Conservation (phyloP, 1,140 invertebrate genomes). For the Pantala flavescens region DNA sequence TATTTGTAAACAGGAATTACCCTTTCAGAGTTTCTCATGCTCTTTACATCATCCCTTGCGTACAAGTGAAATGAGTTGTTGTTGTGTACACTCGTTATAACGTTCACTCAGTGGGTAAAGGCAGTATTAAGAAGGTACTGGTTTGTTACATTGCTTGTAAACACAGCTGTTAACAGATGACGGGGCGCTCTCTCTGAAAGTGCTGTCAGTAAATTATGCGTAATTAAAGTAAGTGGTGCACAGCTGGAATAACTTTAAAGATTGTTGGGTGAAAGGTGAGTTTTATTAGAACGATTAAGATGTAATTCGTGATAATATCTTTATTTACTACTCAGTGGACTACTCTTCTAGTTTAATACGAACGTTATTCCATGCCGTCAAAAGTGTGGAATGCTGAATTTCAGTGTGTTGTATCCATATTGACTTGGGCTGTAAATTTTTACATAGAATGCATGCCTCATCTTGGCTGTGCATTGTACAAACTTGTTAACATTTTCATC, state of each 20-base stretch:
- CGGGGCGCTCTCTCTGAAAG: neutral
- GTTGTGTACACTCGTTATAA: neutral
- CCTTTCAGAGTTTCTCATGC: neutral
- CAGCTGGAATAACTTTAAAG: neutral
- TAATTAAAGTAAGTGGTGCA: neutral
- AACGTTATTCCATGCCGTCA: neutral
- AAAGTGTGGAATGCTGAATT: neutral
- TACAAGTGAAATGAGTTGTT: neutral
- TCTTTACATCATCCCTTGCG: neutral
- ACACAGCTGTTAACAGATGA: neutral
- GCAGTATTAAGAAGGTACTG: neutral
- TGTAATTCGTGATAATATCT: neutral
- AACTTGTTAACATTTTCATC: conserved; percentile 4
- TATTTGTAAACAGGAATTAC: neutral
- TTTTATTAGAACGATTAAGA: neutral
- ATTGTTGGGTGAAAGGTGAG: neutral
- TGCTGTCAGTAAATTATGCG: neutral
- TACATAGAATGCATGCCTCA: conserved; percentile 1
- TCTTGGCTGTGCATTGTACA: neutral
- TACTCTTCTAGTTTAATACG: neutral
- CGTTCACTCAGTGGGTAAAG: neutral
- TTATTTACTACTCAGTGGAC: neutral
- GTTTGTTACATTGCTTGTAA: neutral
- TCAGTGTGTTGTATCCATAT: neutral
- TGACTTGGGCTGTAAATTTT: conserved; percentile 6